Evolutionary conservation across 2,888 invertebrate genomes (phyloP), one percentile per base, ranked within the genome.

Genomic region (Penaeus monodon): DNA sequence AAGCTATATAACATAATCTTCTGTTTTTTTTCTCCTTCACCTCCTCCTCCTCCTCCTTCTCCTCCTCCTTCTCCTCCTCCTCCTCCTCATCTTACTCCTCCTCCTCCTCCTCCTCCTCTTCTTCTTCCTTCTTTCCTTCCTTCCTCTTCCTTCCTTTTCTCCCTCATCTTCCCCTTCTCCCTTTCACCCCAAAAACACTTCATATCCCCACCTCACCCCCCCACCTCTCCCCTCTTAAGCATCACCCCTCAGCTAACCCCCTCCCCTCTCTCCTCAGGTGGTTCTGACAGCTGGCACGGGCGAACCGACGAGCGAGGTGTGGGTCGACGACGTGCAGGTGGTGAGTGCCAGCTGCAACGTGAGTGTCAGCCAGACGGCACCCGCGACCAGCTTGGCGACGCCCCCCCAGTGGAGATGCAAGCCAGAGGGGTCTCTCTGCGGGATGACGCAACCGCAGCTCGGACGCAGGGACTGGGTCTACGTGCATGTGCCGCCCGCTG

Each of bases 391-490:
- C 10, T 68, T 84, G n/a, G 49, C 57, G 20, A 29, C 70, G 64
- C 84, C 84, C 20, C 76, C 86, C 12, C 80, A 76, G 49, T 89
- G 89, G 89, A 20, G 27, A 38, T 89, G 89, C 44, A 44, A 20
- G 63, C 88, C 88, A 17, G 57, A 17, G 12, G 85, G 66, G 14
- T 87, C 88, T 27, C 81, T 89, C 49, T 89, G 89, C 44, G 88
- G 89, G 2, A 84, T 89, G 88, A 85, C 88, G 10, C 89, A 89
- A 73, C 88, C 89, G 12, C 81, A 68, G 49, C 22, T 49, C 14
- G 89, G 88, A 22, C 65, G 20, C 24, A 24, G 81, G n/a, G 68
- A 89, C 49, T 89, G 89, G 89, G 79, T 85, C 29, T 79, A 87
- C 33, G 86, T 88, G 27, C 57, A 86, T 7, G 81, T 57, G 44